Evolutionary conservation across 2,113 vertebrate species (phyloP), one percentile per base, ranked within the genome.

Genomic region (Nibea albiflora): DNA sequence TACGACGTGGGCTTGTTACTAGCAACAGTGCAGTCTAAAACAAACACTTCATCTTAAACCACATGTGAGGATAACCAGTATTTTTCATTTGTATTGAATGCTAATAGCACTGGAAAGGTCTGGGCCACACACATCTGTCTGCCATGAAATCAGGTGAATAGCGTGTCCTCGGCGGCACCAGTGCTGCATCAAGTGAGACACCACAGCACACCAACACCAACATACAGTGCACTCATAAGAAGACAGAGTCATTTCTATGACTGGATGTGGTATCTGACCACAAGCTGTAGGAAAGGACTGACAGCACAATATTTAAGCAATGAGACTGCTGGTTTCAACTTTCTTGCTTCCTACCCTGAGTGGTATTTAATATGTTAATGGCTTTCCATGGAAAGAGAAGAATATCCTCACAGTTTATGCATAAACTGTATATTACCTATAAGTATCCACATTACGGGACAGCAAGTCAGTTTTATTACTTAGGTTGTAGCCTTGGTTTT

Each of bases 221-320:
- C 67, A 69, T 53, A 5, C 61, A 73, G 58, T n/a, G 7, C 50
- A 68, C 61, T 75, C 72, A 54, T 3, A 26, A 15, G 73, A 52
- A 67, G 76, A 90, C 81, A 80, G 35, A 70, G 8, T 77, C 0
- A 76, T 76, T 80, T 79, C 56, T 84, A 42, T 24, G 74, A 65
- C 57, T 85, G 87, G 87, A 92, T 88, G 87, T 90, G 90, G 83
- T 83, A 85, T 63, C 53, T 57, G 68, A 90, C 90, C 90, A 85
- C 87, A 88, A 50, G 24, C 71, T 78, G 73, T 26, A 85, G 64
- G 86, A 77, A 90, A 67, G 39, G 52, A 90, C 65, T 71, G 78
- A 81, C 80, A 75, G 74, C 58, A 87, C 73, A 85, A 80, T 88
- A 91, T 82, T 88, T 83, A 76, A 78, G 85, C 65, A 81, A 66